Conservation (phyloP, 2,797 vertebrate species). For the Micropoecilia bifurca region DNA sequence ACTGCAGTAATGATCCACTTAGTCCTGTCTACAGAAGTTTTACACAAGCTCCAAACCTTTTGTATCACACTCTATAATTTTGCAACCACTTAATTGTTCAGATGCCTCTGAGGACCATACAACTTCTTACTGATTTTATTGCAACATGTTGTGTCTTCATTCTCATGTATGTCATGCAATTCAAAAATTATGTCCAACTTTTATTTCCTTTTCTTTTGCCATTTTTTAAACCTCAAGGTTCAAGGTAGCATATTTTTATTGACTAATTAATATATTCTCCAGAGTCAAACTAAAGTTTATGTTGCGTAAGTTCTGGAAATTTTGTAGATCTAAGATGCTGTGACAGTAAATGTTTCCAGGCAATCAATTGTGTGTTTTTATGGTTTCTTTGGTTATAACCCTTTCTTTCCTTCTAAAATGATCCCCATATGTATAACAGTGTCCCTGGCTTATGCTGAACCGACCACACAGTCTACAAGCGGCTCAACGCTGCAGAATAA, state of each 20-base stretch:
- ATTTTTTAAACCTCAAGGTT: conserved; percentile 3
- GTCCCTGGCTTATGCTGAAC: conserved; percentile 70
- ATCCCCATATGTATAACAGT: conserved; percentile 72
- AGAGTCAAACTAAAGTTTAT: conserved; percentile 26
- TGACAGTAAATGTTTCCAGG: conserved; percentile 66
- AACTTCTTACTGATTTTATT: neutral
- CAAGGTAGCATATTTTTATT: conserved; percentile 5
- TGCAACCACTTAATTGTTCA: neutral
- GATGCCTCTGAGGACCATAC: neutral
- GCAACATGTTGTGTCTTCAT: neutral
- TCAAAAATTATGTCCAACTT: neutral
- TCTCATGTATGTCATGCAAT: neutral
- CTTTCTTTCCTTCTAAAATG: conserved; percentile 54
- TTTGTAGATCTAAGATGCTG: conserved; percentile 34
- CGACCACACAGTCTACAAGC: conserved; percentile 42
- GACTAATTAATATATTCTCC: conserved; percentile 27
- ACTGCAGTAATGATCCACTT: neutral
- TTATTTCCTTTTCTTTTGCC: neutral
- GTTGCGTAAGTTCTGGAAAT: neutral
- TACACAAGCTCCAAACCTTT: neutral
- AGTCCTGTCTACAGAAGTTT: neutral
- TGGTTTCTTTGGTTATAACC: conserved; percentile 67
- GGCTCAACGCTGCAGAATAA: conserved; percentile 43
- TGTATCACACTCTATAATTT: neutral
- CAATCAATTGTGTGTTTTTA: conserved; percentile 55